These are phyloP conservation scores for Telmatochromis sp. DNA, from an alignment of 2,113 vertebrate species.

Conservation along the genomic window DNA sequence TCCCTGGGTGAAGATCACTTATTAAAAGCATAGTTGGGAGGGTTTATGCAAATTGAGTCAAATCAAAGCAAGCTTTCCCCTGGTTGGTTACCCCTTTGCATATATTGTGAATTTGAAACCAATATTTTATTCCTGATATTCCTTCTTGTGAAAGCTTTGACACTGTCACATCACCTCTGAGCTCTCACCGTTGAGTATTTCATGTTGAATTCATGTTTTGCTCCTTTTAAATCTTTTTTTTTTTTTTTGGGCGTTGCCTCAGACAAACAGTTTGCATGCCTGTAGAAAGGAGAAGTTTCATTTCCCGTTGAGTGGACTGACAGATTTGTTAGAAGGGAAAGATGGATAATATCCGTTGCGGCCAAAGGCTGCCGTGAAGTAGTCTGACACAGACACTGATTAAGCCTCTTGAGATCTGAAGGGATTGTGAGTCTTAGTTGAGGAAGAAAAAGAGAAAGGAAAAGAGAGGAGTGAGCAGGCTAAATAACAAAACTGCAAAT, in stretches of 20 bases:
- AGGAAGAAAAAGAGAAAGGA: constrained; percentile 40
- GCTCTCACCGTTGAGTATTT: background rate
- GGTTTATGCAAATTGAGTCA: constrained; percentile 68
- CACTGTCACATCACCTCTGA: constrained; percentile 19
- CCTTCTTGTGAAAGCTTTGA: background rate
- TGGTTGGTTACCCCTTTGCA: constrained; percentile 58
- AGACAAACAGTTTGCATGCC: constrained; percentile 46
- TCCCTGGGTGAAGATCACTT: constrained; percentile 73
- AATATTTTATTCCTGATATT: constrained; percentile 46
- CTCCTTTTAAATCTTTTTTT: background rate
- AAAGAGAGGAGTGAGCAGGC: constrained; percentile 16
- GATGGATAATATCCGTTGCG: constrained; percentile 70
- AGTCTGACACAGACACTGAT: constrained; percentile 74
- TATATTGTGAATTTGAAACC: constrained; percentile 48
- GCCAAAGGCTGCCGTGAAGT: constrained; percentile 64
- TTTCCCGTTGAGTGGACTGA: constrained; percentile 69
- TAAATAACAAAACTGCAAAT: constrained; percentile 59
- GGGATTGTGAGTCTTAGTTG: constrained; percentile 68
- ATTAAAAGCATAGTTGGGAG: constrained; percentile 74
- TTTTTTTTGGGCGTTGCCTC: background rate
- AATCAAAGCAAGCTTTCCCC: constrained; percentile 67
- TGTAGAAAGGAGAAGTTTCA: constrained; percentile 55
- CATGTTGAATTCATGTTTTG: constrained; percentile 29
- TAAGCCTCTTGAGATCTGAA: constrained; percentile 72
- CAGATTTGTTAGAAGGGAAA: constrained; percentile 66